These are phyloP conservation scores for Scrobipalpa atriplicella DNA, from an alignment of 2,888 invertebrate species.

Conservation along the genomic window DNA sequence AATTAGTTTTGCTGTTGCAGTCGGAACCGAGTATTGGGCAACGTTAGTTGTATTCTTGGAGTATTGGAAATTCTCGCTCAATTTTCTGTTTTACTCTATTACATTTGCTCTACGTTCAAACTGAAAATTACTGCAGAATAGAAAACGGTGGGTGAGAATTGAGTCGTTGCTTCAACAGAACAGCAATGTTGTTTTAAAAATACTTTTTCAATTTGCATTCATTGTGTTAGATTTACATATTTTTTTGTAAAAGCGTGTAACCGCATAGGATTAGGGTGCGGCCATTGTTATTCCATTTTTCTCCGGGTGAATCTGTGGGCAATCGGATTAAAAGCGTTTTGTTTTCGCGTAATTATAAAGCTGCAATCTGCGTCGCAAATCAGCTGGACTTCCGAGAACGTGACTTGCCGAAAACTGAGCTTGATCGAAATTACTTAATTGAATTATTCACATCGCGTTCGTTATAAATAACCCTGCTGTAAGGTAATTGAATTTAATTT, in stretches of 20 bases:
- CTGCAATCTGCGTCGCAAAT: too few relatives aligned
- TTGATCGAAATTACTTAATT: too few relatives aligned
- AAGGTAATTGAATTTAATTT: too few relatives aligned
- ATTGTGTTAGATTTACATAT: not conserved
- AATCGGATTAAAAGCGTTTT: too few relatives aligned
- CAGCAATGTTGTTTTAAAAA: not conserved
- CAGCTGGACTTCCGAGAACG: too few relatives aligned
- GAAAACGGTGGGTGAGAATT: not conserved
- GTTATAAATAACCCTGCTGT: too few relatives aligned
- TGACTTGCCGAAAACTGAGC: too few relatives aligned
- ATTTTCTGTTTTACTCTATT: not conserved
- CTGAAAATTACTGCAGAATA: constrained; percentile 6
- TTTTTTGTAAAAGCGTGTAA: constrained; percentile 25
- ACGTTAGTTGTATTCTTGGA: not conserved
- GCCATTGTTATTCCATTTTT: too few relatives aligned
- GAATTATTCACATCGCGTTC: too few relatives aligned
- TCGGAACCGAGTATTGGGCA: not conserved
- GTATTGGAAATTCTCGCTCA: not conserved
- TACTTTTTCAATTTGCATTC: not conserved
- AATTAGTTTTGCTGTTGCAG: not conserved
- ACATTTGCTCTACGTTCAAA: not conserved
- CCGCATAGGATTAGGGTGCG: too few relatives aligned
- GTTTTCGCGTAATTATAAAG: too few relatives aligned
- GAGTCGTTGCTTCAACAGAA: not conserved
- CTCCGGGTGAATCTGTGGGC: too few relatives aligned